phyloP scores from a whole-genome alignment of 2,113 vertebrate genomes.

The Girardinichthys multiradiatus region DNA sequence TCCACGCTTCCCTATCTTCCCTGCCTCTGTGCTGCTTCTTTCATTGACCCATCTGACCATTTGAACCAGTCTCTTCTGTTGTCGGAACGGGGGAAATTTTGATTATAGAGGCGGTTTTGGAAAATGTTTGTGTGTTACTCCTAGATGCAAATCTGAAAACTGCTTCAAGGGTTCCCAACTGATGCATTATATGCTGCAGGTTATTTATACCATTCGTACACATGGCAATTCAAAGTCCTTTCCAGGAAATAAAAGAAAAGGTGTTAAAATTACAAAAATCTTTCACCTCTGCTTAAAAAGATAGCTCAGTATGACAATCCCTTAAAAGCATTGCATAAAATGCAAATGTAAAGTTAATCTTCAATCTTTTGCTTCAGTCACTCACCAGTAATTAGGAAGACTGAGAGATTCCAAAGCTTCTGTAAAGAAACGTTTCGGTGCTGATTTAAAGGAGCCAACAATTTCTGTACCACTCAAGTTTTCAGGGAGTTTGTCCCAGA shows the following conservation, averaged over 20 bases:
- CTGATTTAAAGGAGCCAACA: not conserved
- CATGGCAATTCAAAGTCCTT: too few species aligned
- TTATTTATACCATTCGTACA: not conserved
- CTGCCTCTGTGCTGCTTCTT: constrained; percentile 16
- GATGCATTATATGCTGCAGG: not conserved
- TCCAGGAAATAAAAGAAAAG: too few species aligned
- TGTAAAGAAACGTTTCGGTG: not conserved
- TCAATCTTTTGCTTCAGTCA: too few species aligned
- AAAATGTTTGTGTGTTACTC: not conserved
- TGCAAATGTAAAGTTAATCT: not conserved
- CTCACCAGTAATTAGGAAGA: not conserved
- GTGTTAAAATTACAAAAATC: too few species aligned
- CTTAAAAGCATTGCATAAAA: not conserved
- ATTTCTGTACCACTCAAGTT: not conserved
- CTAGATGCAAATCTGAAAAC: not conserved
- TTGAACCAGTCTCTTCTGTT: constrained; percentile 54
- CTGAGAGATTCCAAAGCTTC: not conserved
- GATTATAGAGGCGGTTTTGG: not conserved
- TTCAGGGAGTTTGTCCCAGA: too few species aligned
- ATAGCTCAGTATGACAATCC: too few species aligned
- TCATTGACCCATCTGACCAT: constrained; percentile 53
- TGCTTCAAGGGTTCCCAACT: not conserved
- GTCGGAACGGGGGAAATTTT: constrained; percentile 9
- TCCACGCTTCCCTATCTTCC: constrained; percentile 3
- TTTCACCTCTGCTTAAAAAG: too few species aligned